Conservation (phyloP, 2,797 vertebrate species). For the Rhadinocentrus ornatus region DNA sequence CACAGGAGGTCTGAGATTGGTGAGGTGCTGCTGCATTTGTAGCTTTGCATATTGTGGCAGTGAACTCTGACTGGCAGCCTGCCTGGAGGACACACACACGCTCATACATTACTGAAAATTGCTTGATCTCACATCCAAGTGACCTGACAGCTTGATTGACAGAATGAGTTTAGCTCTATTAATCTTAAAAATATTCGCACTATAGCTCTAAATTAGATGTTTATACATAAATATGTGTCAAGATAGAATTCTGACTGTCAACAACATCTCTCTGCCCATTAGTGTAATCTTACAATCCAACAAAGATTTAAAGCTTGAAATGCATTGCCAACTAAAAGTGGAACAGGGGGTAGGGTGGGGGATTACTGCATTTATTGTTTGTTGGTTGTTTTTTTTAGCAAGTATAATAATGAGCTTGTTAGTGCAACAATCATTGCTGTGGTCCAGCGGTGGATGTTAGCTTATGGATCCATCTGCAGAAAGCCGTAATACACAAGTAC, state of each 20-base stretch:
- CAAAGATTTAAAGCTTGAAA: constrained; percentile 35
- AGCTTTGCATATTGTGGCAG: constrained; percentile 38
- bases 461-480: constrained; percentile 13
- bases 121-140: constrained; percentile 19
- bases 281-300: constrained; percentile 21
- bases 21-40: constrained; percentile 37
- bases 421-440: constrained; percentile 30
- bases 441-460: constrained; percentile 28
- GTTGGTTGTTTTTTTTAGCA: constrained; percentile 26
- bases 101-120: constrained; percentile 1
- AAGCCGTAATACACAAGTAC: background rate
- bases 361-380: constrained; percentile 49
- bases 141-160: constrained; percentile 41
- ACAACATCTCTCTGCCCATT: constrained; percentile 29
- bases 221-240: background rate
- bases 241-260: constrained; percentile 18
- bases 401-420: constrained; percentile 43
- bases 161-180: constrained; percentile 51
- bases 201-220: constrained; percentile 4
- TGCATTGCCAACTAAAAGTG: constrained; percentile 51
- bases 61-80: constrained; percentile 45
- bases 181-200: constrained; percentile 32
- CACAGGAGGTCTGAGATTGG: constrained; percentile 35
- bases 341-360: constrained; percentile 14
- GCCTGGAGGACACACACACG: constrained; percentile 9